Base-by-base conservation (phyloP, 2,888 invertebrate species). In the Lysandra bellargus region DNA sequence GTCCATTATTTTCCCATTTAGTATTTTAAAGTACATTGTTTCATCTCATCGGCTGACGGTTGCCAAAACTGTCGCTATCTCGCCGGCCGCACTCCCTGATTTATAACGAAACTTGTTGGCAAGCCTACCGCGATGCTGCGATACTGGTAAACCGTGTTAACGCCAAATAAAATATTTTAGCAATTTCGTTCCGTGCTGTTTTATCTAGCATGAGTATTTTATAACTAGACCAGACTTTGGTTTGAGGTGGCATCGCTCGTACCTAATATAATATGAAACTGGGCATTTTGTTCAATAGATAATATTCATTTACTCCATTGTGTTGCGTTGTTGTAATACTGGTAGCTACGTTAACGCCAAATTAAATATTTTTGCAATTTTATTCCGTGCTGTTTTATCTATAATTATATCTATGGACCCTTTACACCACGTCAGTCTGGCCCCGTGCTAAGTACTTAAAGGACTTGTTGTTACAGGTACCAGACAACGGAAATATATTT, bases 101-200 rank as follows among this genome's bases (percentile, higher is more conserved):
- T 89, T 90, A 89, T 88, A 86, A 84, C 86, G 82, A 86, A 88
- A 87, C 87, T 88, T 88, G 87, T 85, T 88, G 88, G 87, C 88
- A 88, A 86, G 85, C 87, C 87, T 86, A 85, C 86, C 86, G 83
- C 84, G 83, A 83, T 81, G 82, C 83, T 82, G 84, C 84, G 84
- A 69, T 84, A 84, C 82, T 79, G 80, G 80, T 82, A 84, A 82
- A 82, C 83, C 83, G 85, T 84, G 83, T 84, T 84, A 83, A 83
- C 82, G 83, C 78, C 80, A 82, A 83, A 83, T 83, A 84, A 84
- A 84, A 84, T 82, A 78, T 82, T 83, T 82, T 83, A 82, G 83
- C 80, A 76, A 49, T 76, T 53, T 53, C 74, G 44, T 49, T n/a
- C 44, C 53, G 53, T 76, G 53, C 49, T 76, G 53, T 76, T 74